Evolutionary conservation across 2,888 invertebrate genomes (phyloP).

Genomic region (Parthenolecanium corni): DNA sequence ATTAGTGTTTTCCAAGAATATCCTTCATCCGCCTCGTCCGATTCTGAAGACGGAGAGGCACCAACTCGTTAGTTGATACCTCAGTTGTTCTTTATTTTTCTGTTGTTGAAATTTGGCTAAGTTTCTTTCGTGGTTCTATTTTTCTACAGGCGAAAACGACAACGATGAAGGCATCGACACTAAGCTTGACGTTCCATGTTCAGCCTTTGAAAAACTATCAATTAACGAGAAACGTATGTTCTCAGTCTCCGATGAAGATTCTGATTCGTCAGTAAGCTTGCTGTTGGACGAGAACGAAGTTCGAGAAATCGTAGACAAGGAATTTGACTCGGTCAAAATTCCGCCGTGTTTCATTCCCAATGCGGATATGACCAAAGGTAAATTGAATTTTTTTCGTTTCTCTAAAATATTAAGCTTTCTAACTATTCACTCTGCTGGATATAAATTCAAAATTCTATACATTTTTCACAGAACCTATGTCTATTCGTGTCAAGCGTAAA

Average conservation of each 20-base stretch:
- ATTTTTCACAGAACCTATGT: no score
- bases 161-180: conserved; percentile 3
- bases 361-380: no score
- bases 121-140: not conserved
- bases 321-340: no score
- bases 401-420: no score
- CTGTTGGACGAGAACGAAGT: conserved; percentile 10
- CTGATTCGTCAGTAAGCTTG: conserved; percentile 12
- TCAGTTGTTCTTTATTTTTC: not conserved
- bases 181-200: not conserved
- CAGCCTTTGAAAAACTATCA: not conserved
- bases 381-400: no score
- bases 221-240: not conserved
- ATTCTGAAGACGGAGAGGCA: not conserved
- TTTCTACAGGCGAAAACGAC: not conserved
- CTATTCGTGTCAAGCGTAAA: no score
- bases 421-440: no score
- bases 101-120: not conserved
- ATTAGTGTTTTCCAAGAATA: not conserved
- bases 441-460: no score
- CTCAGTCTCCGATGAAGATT: not conserved
- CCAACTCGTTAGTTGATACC: not conserved
- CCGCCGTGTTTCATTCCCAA: no score
- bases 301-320: not conserved
- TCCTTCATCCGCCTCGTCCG: not conserved